Evolutionary conservation across 2,113 vertebrate species (phyloP).

Genomic region (Sander vitreus): DNA sequence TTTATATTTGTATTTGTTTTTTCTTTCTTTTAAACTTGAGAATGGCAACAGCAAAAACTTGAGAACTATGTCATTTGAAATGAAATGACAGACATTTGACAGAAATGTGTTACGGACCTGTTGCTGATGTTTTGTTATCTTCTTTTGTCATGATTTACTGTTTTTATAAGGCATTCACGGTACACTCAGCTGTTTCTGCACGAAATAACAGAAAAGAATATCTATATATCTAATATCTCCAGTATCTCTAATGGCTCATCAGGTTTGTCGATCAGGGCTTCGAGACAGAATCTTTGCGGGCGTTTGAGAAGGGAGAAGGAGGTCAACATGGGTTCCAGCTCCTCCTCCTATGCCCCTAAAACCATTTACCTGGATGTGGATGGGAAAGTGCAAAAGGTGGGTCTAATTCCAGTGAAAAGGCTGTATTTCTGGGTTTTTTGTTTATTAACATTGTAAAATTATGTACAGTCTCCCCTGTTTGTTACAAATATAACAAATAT

Average conservation of each 20-base stretch:
- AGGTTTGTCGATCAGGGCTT: constrained; percentile 4
- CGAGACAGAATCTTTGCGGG: constrained; percentile 14
- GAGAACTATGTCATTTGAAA: not conserved
- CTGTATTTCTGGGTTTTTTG: too few species aligned
- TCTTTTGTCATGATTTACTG: not conserved
- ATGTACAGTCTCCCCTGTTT: not conserved
- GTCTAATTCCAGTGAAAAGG: not conserved
- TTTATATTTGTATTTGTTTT: not conserved
- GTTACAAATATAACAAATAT: too few species aligned
- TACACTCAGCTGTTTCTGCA: not conserved
- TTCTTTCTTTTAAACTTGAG: not conserved
- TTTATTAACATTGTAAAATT: not conserved
- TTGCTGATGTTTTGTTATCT: not conserved
- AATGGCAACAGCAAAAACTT: not conserved
- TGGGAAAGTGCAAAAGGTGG: constrained; percentile 85
- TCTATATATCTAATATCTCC: too few species aligned
- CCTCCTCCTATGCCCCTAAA: constrained; percentile 83
- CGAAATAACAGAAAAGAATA: not conserved
- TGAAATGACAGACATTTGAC: too few species aligned
- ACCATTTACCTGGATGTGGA: constrained; percentile 85
- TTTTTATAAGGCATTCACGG: not conserved
- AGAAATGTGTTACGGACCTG: not conserved
- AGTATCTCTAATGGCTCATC: not conserved
- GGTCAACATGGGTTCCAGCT: constrained; percentile 83
- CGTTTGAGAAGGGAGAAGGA: constrained; percentile 56